phyloP scores from a whole-genome alignment of 2,113 vertebrate species.

The Lepus americanus region DNA sequence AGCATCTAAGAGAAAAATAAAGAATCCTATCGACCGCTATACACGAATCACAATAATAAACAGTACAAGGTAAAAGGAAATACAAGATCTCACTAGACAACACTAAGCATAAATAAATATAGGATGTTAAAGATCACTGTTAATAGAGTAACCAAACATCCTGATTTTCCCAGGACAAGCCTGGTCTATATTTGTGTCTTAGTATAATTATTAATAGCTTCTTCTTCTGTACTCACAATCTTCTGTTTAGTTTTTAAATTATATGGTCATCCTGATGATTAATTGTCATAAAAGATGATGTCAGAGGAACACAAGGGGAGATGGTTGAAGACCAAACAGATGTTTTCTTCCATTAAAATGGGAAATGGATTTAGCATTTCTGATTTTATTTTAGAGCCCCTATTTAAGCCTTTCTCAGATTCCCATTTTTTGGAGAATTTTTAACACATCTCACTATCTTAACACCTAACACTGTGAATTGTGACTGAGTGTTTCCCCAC shows the following conservation, averaged over 20 bases:
- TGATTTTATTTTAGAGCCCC: background rate
- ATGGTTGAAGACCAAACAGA: background rate
- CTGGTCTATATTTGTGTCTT: background rate
- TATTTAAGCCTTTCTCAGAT: conserved; percentile 2
- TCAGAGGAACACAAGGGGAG: background rate
- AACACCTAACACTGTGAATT: background rate
- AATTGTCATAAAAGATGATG: background rate
- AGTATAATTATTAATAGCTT: conserved; percentile 21
- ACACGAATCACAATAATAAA: background rate
- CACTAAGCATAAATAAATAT: conserved; percentile 10
- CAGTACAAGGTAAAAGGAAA: background rate
- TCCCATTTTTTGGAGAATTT: background rate
- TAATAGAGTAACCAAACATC: background rate
- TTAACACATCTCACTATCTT: background rate
- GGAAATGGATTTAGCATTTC: background rate
- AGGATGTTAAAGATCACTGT: background rate
- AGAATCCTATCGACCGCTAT: background rate
- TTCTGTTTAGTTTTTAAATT: conserved; percentile 45
- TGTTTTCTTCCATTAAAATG: background rate
- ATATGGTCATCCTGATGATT: background rate
- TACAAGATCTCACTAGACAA: background rate
- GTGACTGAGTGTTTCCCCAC: background rate
- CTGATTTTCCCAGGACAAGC: background rate
- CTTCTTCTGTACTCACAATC: conserved; percentile 23
- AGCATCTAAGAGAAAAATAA: background rate